A percentile compares a stretch with the other conserved stretches of the same genome.
Evolutionary conservation across 2,113 vertebrate species (phyloP).

Genomic region (Rhea pennata): DNA sequence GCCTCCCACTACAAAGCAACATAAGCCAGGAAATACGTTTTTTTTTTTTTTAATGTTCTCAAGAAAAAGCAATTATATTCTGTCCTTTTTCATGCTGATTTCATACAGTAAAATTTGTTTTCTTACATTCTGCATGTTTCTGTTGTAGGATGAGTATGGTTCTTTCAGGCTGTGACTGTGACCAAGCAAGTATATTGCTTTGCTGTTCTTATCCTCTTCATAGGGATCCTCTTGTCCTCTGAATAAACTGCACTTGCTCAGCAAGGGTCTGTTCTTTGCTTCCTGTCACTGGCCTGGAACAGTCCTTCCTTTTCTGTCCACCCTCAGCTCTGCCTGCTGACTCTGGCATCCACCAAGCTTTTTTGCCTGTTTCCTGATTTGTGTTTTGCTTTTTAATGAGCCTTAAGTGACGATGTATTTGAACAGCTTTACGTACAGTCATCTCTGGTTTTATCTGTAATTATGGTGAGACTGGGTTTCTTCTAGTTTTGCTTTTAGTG

Average conservation of each 20-base stretch:
- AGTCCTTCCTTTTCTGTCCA: neutral
- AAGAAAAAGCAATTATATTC: neutral
- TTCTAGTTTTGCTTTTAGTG: neutral
- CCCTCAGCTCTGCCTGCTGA: neutral
- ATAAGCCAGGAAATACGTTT: neutral
- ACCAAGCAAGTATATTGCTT: neutral
- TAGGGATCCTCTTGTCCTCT: neutral
- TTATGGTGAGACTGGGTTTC: neutral
- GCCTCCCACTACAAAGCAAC: neutral
- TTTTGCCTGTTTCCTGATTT: neutral
- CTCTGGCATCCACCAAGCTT: neutral
- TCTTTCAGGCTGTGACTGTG: neutral
- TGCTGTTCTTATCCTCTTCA: neutral
- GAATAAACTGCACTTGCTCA: neutral
- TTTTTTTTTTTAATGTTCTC: neutral
- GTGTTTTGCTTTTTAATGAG: slow-evolving; percentile 18
- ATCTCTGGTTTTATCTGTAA: neutral
- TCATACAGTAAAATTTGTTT: neutral
- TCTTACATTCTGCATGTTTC: neutral
- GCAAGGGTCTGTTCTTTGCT: neutral
- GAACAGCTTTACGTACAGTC: neutral
- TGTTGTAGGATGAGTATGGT: neutral
- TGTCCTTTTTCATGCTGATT: neutral
- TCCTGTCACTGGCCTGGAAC: neutral
- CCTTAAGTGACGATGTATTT: neutral